Conservation (phyloP, 1,140 invertebrate species). For the Lordiphosa collinella region DNA sequence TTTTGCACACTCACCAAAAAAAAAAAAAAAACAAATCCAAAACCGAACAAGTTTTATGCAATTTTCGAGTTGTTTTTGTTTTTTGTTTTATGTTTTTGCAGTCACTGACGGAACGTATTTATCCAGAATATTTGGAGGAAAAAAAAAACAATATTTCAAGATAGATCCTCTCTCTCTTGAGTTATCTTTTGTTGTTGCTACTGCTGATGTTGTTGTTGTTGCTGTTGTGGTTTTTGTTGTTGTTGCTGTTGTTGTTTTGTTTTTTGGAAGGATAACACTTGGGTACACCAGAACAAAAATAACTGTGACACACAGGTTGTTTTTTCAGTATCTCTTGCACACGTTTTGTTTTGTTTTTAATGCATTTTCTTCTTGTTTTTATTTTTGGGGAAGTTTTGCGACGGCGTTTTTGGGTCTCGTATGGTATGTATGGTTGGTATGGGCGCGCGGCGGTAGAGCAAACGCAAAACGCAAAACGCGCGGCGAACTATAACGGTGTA, state of each 20-base stretch:
- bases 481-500: conserved; percentile 30
- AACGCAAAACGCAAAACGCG: conserved; percentile 30
- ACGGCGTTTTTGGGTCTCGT: conserved; percentile 5
- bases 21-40: conserved; percentile 55
- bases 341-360: neutral
- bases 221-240: conserved; percentile 13
- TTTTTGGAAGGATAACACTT: conserved; percentile 2
- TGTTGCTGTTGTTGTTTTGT: conserved; percentile 23
- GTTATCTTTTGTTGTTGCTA: conserved; percentile 3
- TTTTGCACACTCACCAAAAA: conserved; percentile 49
- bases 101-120: conserved; percentile 11
- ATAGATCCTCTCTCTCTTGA: conserved; percentile 15
- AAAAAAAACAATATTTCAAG: too few species aligned
- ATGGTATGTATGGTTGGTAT: conserved; percentile 3
- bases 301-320: conserved; percentile 25
- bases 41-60: conserved; percentile 6
- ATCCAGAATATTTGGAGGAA: neutral
- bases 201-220: conserved; percentile 16
- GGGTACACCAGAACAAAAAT: conserved; percentile 33
- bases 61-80: too few species aligned
- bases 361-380: conserved; percentile 6
- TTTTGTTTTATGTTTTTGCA: neutral
- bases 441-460: conserved; percentile 22
- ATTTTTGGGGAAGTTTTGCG: conserved; percentile 8
- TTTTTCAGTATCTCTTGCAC: conserved; percentile 17